Percentiles rank a stretch among this genome's conserved stretches.
Evolutionary conservation across 2,113 vertebrate species (phyloP).

Genomic region (Amphiprion ocellaris): DNA sequence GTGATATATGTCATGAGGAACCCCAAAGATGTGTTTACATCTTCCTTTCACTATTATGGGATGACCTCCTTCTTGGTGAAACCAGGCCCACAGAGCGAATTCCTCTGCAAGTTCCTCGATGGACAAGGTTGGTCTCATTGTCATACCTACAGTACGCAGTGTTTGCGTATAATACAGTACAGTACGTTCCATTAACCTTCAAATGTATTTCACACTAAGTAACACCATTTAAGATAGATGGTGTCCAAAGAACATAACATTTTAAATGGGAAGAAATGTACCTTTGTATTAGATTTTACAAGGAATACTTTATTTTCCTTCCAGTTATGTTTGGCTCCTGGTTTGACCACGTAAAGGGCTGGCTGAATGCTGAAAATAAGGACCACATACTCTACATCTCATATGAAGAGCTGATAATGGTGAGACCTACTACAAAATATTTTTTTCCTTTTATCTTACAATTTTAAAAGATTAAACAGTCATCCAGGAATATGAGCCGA

Average conservation of each 20-base stretch:
- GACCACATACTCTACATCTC: slow-evolving; percentile 68
- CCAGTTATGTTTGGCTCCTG: slow-evolving; percentile 82
- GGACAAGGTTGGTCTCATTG: slow-evolving; percentile 72
- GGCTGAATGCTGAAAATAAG: slow-evolving; percentile 72
- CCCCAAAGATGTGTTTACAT: slow-evolving; percentile 84
- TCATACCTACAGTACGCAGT: neutral
- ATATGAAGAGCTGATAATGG: slow-evolving; percentile 69
- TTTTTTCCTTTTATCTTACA: too few relatives aligned
- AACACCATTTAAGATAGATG: too few relatives aligned
- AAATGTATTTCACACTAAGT: too few relatives aligned
- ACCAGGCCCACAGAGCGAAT: slow-evolving; percentile 74
- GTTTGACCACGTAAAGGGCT: slow-evolving; percentile 84
- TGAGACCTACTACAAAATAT: slow-evolving; percentile 19
- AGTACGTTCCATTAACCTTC: too few relatives aligned
- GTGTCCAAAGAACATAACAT: too few relatives aligned
- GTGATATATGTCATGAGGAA: slow-evolving; percentile 82
- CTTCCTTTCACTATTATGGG: slow-evolving; percentile 73
- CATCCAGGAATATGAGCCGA: neutral
- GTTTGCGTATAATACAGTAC: too few relatives aligned
- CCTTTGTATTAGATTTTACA: neutral
- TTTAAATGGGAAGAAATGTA: too few relatives aligned
- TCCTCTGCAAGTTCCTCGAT: slow-evolving; percentile 81
- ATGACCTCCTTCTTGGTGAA: slow-evolving; percentile 74
- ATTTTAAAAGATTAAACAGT: too few relatives aligned
- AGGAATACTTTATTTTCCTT: slow-evolving; percentile 3